Conservation (phyloP, 2,797 vertebrate genomes). For the Orestias chungarensis region DNA sequence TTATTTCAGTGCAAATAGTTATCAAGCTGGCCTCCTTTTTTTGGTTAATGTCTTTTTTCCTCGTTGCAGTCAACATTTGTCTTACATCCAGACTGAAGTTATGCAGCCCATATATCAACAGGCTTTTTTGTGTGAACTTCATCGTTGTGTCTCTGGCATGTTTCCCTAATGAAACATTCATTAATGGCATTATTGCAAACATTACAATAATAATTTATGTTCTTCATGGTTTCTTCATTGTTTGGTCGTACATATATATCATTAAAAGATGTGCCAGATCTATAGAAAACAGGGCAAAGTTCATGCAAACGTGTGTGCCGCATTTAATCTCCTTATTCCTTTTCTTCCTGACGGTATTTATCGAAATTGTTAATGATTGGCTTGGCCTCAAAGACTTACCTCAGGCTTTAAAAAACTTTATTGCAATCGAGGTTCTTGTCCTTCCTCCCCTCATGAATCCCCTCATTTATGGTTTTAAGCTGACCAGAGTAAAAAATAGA, state of each 20-base stretch:
- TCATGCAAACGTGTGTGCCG: constrained; percentile 63
- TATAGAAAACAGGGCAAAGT: constrained; percentile 48
- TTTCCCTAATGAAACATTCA: constrained; percentile 13
- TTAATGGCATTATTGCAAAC: constrained; percentile 20
- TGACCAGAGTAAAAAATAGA: constrained; percentile 40
- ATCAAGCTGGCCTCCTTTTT: constrained; percentile 9
- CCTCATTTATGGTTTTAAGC: constrained; percentile 59
- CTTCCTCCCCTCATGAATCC: constrained; percentile 56
- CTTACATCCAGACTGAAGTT: constrained; percentile 37
- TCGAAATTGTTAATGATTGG: constrained; percentile 17
- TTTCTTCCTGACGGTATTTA: constrained; percentile 10
- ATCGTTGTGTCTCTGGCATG: constrained; percentile 49
- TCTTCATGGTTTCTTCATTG: constrained; percentile 11
- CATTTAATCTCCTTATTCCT: constrained; percentile 38
- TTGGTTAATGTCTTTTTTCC: constrained; percentile 30
- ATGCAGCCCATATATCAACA: constrained; percentile 33
- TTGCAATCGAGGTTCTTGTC: constrained; percentile 47
- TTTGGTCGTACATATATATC: constrained; percentile 50
- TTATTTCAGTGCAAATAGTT: constrained; percentile 46
- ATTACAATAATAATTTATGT: constrained; percentile 33
- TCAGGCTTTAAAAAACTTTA: constrained; percentile 23
- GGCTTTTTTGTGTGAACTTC: constrained; percentile 43
- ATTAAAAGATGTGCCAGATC: constrained; percentile 46
- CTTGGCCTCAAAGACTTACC: constrained; percentile 9
- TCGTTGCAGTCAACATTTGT: background rate